Evolutionary conservation across 2,797 vertebrate species (phyloP).

Genomic region (Alauda arvensis): DNA sequence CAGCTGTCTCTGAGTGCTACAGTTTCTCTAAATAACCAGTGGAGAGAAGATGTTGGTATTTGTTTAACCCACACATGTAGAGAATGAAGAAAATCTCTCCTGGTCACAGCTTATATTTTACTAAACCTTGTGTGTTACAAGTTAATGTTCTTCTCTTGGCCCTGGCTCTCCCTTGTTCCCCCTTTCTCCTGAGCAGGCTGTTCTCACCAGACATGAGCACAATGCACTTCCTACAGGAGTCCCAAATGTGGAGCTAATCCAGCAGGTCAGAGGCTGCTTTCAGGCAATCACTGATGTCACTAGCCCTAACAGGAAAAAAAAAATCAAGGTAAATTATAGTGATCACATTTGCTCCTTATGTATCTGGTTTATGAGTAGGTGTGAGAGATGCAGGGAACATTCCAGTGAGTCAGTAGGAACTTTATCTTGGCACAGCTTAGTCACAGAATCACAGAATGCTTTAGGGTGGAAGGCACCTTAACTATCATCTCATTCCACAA

Average conservation of each 20-base stretch:
- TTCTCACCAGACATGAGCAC: rapidly evolving
- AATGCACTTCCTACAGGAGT: neutral
- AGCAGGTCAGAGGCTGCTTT: neutral
- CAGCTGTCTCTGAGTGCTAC: neutral
- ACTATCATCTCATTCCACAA: neutral
- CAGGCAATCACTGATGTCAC: neutral
- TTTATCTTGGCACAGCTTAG: neutral
- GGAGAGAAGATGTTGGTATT: neutral
- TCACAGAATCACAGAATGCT: neutral
- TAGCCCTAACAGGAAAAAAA: neutral
- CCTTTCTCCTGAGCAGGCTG: neutral
- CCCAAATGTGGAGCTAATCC: neutral
- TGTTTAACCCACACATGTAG: neutral
- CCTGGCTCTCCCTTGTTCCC: neutral
- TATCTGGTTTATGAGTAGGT: neutral
- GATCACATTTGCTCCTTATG: neutral
- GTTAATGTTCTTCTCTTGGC: neutral
- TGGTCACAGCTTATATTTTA: neutral
- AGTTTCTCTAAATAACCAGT: neutral
- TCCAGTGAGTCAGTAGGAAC: neutral
- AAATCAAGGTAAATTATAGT: neutral
- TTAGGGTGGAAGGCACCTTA: neutral
- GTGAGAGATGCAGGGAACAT: neutral
- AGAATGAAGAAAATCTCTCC: neutral
- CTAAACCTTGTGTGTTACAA: neutral